phyloP scores from a whole-genome alignment of 2,888 invertebrate genomes.

The Luperina testacea region DNA sequence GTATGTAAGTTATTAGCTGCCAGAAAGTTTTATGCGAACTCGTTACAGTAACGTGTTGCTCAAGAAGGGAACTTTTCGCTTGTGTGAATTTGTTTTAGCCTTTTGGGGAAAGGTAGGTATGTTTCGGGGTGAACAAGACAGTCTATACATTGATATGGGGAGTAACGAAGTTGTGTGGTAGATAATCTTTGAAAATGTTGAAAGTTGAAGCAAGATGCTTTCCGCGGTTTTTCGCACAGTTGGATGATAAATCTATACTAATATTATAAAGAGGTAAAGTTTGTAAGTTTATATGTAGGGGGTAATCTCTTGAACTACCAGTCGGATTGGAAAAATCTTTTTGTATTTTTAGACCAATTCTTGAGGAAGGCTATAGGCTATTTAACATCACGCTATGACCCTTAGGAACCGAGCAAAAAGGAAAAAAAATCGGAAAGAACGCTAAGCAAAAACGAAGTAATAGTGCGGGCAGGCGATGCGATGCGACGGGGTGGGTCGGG shows the following conservation, averaged over 20 bases:
- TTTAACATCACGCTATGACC: no score
- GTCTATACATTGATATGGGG: background rate
- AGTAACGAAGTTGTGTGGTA: background rate
- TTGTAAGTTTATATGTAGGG: no score
- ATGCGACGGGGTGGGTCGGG: no score
- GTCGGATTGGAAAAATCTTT: no score
- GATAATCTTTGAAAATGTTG: background rate
- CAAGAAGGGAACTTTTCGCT: conserved; percentile 37
- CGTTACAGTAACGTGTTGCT: conserved; percentile 50
- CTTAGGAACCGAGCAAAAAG: no score
- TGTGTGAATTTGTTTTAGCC: conserved; percentile 30
- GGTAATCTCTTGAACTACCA: no score
- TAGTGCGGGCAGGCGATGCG: no score
- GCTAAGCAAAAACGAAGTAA: no score
- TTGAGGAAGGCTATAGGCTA: no score
- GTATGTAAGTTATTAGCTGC: conserved; percentile 54
- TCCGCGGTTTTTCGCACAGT: background rate
- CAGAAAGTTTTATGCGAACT: conserved; percentile 44
- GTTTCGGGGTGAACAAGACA: background rate
- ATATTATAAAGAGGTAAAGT: no score
- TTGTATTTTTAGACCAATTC: no score
- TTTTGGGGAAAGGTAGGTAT: conserved; percentile 5
- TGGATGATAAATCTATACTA: background rate
- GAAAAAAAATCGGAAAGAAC: no score
- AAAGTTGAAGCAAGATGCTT: background rate